A percentile compares a stretch with the other conserved stretches of the same genome.
Evolutionary conservation across 1,140 invertebrate species (phyloP).

Genomic region (Apis florea): DNA sequence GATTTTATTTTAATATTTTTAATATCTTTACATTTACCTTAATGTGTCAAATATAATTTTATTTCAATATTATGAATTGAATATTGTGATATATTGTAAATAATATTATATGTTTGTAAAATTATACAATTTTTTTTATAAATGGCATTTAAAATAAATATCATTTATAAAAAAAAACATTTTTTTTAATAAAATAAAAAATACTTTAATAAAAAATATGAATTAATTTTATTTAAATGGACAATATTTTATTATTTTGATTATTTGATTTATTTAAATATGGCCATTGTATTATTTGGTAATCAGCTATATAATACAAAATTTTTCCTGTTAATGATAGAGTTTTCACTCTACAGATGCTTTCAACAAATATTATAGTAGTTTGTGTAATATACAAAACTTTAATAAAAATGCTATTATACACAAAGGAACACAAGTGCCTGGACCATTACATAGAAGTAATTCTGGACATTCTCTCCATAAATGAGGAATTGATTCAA

Average conservation of each 20-base stretch:
- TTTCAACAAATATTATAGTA: slow-evolving; percentile 95
- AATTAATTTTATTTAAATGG: slow-evolving; percentile 58
- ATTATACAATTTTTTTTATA: too few relatives aligned
- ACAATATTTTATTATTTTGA: slow-evolving; percentile 58
- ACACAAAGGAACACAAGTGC: slow-evolving; percentile 95
- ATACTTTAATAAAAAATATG: too few relatives aligned
- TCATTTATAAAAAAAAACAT: too few relatives aligned
- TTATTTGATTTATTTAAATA: slow-evolving; percentile 68
- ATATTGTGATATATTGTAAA: too few relatives aligned
- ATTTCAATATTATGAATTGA: too few relatives aligned
- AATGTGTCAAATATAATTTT: too few relatives aligned
- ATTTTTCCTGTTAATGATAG: slow-evolving; percentile 95
- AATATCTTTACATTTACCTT: too few relatives aligned
- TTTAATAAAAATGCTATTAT: slow-evolving; percentile 85
- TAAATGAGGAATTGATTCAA: slow-evolving; percentile 86
- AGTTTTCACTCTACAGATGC: slow-evolving; percentile 94
- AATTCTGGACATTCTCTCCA: slow-evolving; percentile 87
- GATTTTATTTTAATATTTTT: too few relatives aligned
- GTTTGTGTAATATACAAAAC: slow-evolving; percentile 84
- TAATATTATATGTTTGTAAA: too few relatives aligned
- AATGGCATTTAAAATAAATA: too few relatives aligned
- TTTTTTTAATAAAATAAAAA: too few relatives aligned
- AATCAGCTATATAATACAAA: slow-evolving; percentile 90
- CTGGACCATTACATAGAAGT: slow-evolving; percentile 96
- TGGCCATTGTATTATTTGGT: slow-evolving; percentile 96